These are phyloP conservation scores for Neolamprologus toae DNA, from an alignment of 2,113 vertebrate genomes.

Conservation along the genomic window DNA sequence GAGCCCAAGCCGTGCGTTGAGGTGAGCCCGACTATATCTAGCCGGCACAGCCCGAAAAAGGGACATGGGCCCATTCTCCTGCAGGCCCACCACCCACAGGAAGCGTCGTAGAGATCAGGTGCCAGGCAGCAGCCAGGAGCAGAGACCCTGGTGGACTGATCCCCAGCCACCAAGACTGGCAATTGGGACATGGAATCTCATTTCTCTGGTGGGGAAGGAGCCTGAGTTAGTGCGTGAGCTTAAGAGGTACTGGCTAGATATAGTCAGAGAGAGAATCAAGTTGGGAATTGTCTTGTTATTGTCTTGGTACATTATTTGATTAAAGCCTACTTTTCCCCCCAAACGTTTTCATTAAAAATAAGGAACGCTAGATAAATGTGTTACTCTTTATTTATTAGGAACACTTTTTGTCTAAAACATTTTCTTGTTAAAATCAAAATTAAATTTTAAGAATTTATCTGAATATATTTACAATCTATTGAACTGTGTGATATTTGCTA, in stretches of 20 bases:
- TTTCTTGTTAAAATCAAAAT: background rate
- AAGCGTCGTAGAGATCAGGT: background rate
- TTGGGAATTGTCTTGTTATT: background rate
- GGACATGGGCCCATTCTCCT: background rate
- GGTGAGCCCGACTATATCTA: background rate
- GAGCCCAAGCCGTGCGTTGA: rapidly evolving
- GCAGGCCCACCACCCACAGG: background rate
- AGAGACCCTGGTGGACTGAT: background rate
- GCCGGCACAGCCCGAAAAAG: background rate
- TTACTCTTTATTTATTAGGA: background rate
- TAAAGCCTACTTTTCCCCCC: rapidly evolving
- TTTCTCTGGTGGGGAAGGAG: background rate
- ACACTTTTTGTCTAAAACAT: background rate
- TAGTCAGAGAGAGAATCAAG: background rate
- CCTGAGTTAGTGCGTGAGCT: rapidly evolving
- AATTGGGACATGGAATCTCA: background rate
- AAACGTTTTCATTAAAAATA: rapidly evolving
- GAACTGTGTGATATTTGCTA: rapidly evolving
- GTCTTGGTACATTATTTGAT: background rate
- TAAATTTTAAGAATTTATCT: background rate
- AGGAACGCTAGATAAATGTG: background rate
- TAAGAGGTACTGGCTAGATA: background rate
- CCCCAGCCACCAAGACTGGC: background rate
- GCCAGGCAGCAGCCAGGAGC: rapidly evolving
- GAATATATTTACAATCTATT: background rate